A percentile compares a stretch with the other conserved stretches of the same genome.
Conservation (phyloP, 2,113 vertebrate species). For the Archilochus colubris region DNA sequence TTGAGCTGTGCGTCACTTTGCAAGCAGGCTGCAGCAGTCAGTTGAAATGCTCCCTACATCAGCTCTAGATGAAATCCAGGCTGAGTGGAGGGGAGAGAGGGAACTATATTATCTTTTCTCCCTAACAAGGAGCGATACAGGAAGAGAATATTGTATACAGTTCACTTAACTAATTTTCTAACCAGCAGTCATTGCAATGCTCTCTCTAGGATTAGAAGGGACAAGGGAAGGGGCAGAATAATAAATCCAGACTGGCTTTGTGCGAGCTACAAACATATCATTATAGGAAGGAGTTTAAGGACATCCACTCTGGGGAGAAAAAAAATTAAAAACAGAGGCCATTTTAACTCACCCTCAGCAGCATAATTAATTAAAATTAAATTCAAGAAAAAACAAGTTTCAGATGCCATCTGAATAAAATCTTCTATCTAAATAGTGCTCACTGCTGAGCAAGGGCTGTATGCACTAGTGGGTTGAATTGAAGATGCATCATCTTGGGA, state of each 20-base stretch:
- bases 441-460: background rate
- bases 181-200: slow-evolving; percentile 49
- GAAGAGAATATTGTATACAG: slow-evolving; percentile 36
- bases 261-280: slow-evolving; percentile 23
- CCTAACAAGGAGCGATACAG: slow-evolving; percentile 13
- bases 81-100: background rate
- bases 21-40: background rate
- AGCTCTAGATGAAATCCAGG: background rate
- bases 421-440: background rate
- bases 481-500: background rate
- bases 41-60: background rate
- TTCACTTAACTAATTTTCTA: slow-evolving; percentile 66
- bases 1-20: background rate
- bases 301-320: slow-evolving; percentile 30
- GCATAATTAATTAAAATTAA: slow-evolving; percentile 56
- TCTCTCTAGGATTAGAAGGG: slow-evolving; percentile 58
- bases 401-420: slow-evolving; percentile 34
- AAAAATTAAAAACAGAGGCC: slow-evolving; percentile 36
- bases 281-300: slow-evolving; percentile 42
- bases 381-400: slow-evolving; percentile 55
- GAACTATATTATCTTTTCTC: slow-evolving; percentile 3
- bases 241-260: slow-evolving; percentile 41
- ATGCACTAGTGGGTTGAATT: background rate
- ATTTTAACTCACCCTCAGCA: slow-evolving; percentile 34
- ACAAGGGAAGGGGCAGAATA: slow-evolving; percentile 56